phyloP scores from a whole-genome alignment of 1,140 invertebrate genomes.

The Calliopsis andreniformis region DNA sequence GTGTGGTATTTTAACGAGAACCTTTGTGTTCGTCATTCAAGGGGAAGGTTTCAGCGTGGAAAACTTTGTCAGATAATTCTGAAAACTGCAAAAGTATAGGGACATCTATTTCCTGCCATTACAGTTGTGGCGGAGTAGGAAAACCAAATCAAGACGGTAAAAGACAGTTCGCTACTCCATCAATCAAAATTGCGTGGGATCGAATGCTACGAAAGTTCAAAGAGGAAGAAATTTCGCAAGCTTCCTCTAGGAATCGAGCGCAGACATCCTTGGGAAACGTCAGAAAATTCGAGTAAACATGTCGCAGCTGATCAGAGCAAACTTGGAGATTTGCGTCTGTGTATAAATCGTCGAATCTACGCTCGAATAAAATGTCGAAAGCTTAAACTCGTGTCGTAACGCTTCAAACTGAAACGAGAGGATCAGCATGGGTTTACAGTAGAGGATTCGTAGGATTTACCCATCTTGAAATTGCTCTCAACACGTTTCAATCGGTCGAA shows the following conservation, averaged over 20 bases:
- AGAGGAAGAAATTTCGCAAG: slow-evolving; percentile 42
- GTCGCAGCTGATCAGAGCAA: slow-evolving; percentile 47
- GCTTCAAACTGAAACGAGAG: background rate
- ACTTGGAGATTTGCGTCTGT: slow-evolving; percentile 48
- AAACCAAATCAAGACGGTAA: background rate
- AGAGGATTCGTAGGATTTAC: background rate
- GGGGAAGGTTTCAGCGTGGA: background rate
- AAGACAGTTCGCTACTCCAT: background rate
- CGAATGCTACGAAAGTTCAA: background rate
- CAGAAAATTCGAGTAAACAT: slow-evolving; percentile 45
- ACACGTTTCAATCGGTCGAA: no score
- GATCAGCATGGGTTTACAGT: background rate
- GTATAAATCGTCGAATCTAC: slow-evolving; percentile 39
- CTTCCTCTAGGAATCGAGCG: slow-evolving; percentile 4
- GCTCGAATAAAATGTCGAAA: slow-evolving; percentile 28
- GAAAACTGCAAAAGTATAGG: no score
- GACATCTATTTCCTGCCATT: no score
- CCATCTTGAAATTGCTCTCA: no score
- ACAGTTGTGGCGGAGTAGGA: no score
- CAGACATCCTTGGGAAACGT: slow-evolving; percentile 34
- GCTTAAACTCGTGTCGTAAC: background rate
- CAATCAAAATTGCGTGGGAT: background rate
- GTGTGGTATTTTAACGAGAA: slow-evolving; percentile 46
- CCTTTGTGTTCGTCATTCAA: slow-evolving; percentile 28
- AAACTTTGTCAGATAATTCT: background rate